These are phyloP conservation scores for Bursaphelenchus okinawaensis DNA, from an alignment of 2,888 invertebrate genomes.

Conservation along the genomic window DNA sequence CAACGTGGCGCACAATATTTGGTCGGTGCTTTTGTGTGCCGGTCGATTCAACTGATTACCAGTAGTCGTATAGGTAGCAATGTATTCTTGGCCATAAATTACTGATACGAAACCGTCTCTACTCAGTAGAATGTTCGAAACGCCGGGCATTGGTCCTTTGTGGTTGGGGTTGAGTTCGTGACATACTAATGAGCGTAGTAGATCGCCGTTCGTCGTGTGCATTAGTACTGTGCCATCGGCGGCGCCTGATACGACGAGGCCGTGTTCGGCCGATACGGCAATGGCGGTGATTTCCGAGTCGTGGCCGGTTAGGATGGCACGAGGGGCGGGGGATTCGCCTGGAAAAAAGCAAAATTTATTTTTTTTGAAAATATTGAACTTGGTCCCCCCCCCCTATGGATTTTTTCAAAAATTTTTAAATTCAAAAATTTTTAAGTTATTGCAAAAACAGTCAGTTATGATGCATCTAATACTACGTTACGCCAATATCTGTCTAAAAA, in stretches of 20 bases:
- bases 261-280: slow-evolving; percentile 93
- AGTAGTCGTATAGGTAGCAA: slow-evolving; percentile 47
- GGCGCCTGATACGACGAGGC: slow-evolving; percentile 83
- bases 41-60: slow-evolving; percentile 40
- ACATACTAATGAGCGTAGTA: slow-evolving; percentile 72
- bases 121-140: slow-evolving; percentile 65
- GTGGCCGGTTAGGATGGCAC: slow-evolving; percentile 93
- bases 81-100: slow-evolving; percentile 66
- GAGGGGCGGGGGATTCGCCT: slow-evolving; percentile 83
- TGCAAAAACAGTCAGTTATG: too few relatives aligned
- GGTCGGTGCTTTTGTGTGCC: slow-evolving; percentile 18
- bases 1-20: slow-evolving; percentile 59
- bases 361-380: too few relatives aligned
- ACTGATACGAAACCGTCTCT: slow-evolving; percentile 92
- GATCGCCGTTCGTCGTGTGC: slow-evolving; percentile 94
- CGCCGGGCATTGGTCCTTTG: slow-evolving; percentile 9
- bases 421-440: too few relatives aligned
- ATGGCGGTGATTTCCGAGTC: slow-evolving; percentile 90
- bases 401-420: too few relatives aligned
- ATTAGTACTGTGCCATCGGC: slow-evolving; percentile 89
- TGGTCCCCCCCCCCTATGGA: too few relatives aligned
- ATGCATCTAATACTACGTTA: too few relatives aligned
- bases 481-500: too few relatives aligned
- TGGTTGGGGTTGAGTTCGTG: slow-evolving; percentile 60
- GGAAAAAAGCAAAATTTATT: slow-evolving; percentile 3